A percentile compares a stretch with the other conserved stretches of the same genome.
These are phyloP conservation scores for Pediacus dermestoides DNA, from an alignment of 2,888 invertebrate species.

Conservation along the genomic window DNA sequence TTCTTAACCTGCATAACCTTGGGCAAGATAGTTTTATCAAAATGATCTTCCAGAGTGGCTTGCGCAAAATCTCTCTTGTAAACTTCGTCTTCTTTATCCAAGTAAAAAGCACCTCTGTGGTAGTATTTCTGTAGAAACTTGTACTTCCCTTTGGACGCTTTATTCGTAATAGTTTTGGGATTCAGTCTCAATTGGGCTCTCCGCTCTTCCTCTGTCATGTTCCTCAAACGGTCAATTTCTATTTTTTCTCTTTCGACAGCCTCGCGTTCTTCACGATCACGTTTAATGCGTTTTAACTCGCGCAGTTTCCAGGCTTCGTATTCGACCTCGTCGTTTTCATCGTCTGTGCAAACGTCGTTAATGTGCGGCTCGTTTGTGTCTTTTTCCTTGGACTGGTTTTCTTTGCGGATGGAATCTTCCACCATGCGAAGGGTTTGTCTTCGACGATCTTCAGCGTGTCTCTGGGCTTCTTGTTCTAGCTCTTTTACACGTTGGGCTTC, in stretches of 20 bases:
- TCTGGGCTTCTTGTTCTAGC: slow-evolving; percentile 76
- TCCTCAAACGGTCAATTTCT: slow-evolving; percentile 86
- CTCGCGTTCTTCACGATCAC: slow-evolving; percentile 94
- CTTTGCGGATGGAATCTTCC: slow-evolving; percentile 84
- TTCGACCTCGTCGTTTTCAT: slow-evolving; percentile 93
- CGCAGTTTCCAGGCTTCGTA: slow-evolving; percentile 98
- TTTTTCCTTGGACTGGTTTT: slow-evolving; percentile 61
- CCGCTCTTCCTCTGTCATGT: slow-evolving; percentile 95
- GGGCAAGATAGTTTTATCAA: slow-evolving; percentile 96
- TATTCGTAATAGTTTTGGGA: slow-evolving; percentile 91
- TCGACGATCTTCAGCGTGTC: slow-evolving; percentile 83
- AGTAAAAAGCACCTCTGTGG: slow-evolving; percentile 97
- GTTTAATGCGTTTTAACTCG: slow-evolving; percentile 92
- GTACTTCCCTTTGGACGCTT: slow-evolving; percentile 95
- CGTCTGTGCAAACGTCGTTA: slow-evolving; percentile 86
- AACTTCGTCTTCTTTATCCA: slow-evolving; percentile 89
- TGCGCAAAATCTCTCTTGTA: slow-evolving; percentile 47
- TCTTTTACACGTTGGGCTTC: slow-evolving; percentile 82
- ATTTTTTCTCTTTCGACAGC: slow-evolving; percentile 79
- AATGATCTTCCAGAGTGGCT: slow-evolving; percentile 93
- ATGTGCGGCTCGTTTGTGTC: slow-evolving; percentile 74
- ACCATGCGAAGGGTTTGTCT: slow-evolving; percentile 85
- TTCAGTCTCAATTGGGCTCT: slow-evolving; percentile 83
- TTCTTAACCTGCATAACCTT: slow-evolving; percentile 99
- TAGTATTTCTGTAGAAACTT: slow-evolving; percentile 99